Evolutionary conservation across 2,888 invertebrate genomes (phyloP), one percentile per base, ranked within the genome.

Genomic region (Cephalotes varians): DNA sequence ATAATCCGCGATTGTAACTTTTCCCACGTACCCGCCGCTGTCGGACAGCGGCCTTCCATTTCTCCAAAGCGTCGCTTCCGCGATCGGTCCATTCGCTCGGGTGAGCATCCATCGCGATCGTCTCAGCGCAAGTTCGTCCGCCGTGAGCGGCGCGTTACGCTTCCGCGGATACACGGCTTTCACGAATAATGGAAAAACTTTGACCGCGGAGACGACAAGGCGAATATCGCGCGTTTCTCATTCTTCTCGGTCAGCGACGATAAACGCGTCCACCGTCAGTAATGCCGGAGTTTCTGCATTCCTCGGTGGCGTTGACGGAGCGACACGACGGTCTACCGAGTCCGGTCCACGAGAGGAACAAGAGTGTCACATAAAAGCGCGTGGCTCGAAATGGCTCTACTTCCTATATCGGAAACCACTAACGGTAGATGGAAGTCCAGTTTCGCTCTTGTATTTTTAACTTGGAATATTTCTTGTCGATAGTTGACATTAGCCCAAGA

Each of bases 161-260:
- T 73, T 56, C 6, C 34, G 37, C 18, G 40, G 56, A 49, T 64
- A 77, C 58, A 67, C 49, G 15, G 81, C 51, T 77, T 82, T 77
- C 64, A 47, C 81, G 69, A 60, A 73, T 84, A 84, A 85, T 84
- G 81, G 84, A 84, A 85, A 85, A 85, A 85, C 77, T 84, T 85
- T 51, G 74, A 49, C 31, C 51, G 64, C 58, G 40, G 10, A 28
- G 15, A 56, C 44, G 54, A 71, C 31, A 12, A 34, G 31, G 44
- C 31, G 77, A 44, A 79, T 56, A 71, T 56, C 56, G 56, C 62
- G 56, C 44, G 44, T 31, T 79, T 54, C 77, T 34, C 65, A 69
- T 79, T 79, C 82, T 62, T 71, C 80, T 64, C 82, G 67, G 69
- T 81, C 69, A 64, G 62, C 72, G 62, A 71, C 64, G 72, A 81